Evolutionary conservation across 2,113 vertebrate genomes (phyloP).

Genomic region (Ifrita kowaldi): DNA sequence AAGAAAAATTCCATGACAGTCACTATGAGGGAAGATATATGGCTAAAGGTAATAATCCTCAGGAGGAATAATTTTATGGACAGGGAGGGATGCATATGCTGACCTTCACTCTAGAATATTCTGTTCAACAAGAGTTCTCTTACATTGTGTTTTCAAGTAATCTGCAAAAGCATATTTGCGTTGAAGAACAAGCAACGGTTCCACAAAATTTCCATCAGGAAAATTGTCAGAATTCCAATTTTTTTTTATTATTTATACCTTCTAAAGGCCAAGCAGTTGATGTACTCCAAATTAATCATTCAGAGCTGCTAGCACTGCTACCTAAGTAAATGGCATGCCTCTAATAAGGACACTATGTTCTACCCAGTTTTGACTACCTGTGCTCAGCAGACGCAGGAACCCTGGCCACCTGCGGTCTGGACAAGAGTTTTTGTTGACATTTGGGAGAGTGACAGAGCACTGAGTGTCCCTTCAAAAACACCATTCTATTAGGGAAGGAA

Average conservation of each 20-base stretch:
- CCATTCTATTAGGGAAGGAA: background rate
- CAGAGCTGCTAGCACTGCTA: background rate
- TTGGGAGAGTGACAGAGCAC: background rate
- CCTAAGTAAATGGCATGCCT: background rate
- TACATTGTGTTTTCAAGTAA: background rate
- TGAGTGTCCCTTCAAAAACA: background rate
- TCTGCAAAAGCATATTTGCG: background rate
- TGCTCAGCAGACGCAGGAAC: background rate
- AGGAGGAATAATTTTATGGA: background rate
- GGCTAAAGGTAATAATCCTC: background rate
- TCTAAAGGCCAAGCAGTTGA: background rate
- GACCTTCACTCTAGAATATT: background rate
- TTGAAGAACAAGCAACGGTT: background rate
- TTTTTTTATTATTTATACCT: background rate
- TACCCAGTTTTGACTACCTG: background rate
- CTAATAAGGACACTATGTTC: background rate
- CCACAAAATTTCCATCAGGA: background rate
- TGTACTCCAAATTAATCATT: background rate
- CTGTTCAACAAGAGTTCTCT: background rate
- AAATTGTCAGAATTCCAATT: background rate
- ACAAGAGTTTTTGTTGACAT: background rate
- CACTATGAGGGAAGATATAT: background rate
- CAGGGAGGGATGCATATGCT: background rate
- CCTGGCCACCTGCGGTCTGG: background rate
- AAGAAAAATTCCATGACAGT: background rate